A percentile compares a stretch with the other conserved stretches of the same genome.
These are phyloP conservation scores for Lethenteron reissneri DNA, from an alignment of 2,113 vertebrate species.

Conservation along the genomic window DNA sequence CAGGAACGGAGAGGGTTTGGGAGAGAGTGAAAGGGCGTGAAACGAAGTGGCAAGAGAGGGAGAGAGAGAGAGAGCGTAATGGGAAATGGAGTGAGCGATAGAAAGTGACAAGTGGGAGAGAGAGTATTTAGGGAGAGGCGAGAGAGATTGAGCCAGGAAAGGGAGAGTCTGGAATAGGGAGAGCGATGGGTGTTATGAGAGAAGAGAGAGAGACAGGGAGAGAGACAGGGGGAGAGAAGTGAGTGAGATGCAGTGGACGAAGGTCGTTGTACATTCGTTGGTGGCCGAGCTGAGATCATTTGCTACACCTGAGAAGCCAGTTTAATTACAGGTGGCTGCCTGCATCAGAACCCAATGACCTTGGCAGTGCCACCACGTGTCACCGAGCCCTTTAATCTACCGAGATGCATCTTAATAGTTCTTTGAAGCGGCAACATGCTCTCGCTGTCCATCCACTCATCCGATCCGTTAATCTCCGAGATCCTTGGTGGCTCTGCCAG, in stretches of 20 bases:
- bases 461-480: no score
- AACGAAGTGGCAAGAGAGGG: neutral
- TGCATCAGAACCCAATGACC: no score
- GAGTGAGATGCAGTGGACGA: conserved; percentile 24
- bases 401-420: no score
- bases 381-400: no score
- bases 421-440: no score
- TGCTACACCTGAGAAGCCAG: no score
- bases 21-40: neutral
- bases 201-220: conserved; percentile 1
- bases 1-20: neutral
- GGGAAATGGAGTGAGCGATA: neutral
- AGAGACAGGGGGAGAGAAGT: neutral
- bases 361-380: no score
- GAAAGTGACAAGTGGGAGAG: neutral
- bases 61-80: neutral
- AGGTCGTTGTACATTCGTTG: no score
- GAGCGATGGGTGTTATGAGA: neutral
- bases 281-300: no score
- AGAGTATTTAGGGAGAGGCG: neutral
- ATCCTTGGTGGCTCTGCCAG: no score
- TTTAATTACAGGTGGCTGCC: no score
- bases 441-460: no score
- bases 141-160: neutral
- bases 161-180: neutral